These are phyloP conservation scores for Strigops habroptila DNA, from an alignment of 2,113 vertebrate genomes.

Conservation along the genomic window DNA sequence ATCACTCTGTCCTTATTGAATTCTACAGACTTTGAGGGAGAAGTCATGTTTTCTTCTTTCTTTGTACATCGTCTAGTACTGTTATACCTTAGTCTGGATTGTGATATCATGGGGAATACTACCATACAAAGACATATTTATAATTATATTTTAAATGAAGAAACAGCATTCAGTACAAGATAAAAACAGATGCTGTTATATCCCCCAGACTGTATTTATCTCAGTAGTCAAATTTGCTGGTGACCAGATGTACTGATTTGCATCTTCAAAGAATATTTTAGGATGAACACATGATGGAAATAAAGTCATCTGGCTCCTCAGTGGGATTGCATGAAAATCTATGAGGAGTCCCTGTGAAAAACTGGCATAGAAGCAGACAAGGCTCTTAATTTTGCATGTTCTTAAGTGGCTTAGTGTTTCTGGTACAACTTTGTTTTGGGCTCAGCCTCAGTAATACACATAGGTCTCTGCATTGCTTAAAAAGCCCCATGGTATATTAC, in stretches of 20 bases:
- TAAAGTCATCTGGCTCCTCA: not conserved
- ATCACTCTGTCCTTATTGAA: not conserved
- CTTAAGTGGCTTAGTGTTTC: not conserved
- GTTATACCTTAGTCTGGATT: not conserved
- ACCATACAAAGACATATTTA: not conserved
- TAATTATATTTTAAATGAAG: not conserved
- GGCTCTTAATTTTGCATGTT: not conserved
- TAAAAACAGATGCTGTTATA: not conserved
- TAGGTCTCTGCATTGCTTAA: not conserved
- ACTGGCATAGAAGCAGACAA: not conserved
- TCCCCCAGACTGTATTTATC: not conserved
- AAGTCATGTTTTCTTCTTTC: not conserved
- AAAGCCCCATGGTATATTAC: not conserved
- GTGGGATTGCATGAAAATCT: not conserved
- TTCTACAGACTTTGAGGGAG: not conserved
- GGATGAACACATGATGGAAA: not conserved
- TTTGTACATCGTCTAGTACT: not conserved
- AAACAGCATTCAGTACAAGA: not conserved
- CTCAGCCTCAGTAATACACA: not conserved
- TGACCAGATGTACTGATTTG: not conserved
- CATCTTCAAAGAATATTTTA: not conserved
- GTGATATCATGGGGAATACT: not conserved
- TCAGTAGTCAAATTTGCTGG: not conserved
- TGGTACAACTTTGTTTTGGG: not conserved
- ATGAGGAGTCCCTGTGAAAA: not conserved